Evolutionary conservation across 2,888 invertebrate genomes (phyloP), one percentile per base, ranked within the genome.

Genomic region (Callimorpha dominula): DNA sequence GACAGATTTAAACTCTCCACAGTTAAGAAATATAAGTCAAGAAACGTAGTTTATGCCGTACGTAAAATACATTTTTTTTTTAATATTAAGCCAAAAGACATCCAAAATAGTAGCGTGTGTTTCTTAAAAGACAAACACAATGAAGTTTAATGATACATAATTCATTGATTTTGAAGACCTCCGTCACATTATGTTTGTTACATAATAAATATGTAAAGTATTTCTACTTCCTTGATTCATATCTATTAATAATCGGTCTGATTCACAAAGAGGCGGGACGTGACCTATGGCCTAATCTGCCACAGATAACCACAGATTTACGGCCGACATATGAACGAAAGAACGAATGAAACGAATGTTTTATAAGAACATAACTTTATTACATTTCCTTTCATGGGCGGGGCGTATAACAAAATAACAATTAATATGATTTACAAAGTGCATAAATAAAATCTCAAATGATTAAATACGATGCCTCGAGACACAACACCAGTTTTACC

Each of bases 341-440:
- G 69, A 81, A 82, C 72, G 81, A 81, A 81, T 82, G 81, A 62
- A 81, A 82, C 73, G 81, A 81, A 81, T 84, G 79, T 75, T 73
- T 71, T 79, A 75, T 68, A 83, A 78, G 79, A 77, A 75, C 74
- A 85, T 85, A 82, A 82, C 77, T 77, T 77, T 80, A 86, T 86
- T 85, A 79, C 86, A 81, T 86, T 85, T 81, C 86, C 81, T 80
- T 78, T 76, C 77, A 65, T 71, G 74, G 73, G 79, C 75, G 83
- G 86, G 86, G 87, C 86, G 85, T 88, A 85, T 90, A 90, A 90
- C 89, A 90, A 92, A 91, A 93, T 92, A 91, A 90, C 89, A 93
- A 93, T 94, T 93, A 91, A 92, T 85, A 88, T 93, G 93, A 93
- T 93, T 93, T 93, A 92, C 90, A 86, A 88, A 86, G 81, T 84